Conservation (phyloP, 2,888 invertebrate species). For the Meteorus cinctellus region DNA sequence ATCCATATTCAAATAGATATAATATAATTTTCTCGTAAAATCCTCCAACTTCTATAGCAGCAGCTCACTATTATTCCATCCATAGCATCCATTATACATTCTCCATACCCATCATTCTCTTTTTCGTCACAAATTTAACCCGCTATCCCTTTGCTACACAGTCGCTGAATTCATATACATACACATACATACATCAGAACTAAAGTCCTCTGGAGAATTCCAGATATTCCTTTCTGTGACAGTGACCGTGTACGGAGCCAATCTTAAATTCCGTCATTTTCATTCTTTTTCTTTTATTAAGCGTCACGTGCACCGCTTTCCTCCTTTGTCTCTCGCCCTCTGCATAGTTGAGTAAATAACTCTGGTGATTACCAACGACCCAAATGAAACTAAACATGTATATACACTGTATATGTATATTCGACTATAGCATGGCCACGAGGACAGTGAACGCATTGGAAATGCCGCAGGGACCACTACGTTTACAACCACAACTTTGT, state of each 20-base stretch:
- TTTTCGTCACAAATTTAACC: neutral
- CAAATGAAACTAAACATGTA: constrained; percentile 53
- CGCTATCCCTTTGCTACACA: neutral
- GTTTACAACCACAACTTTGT: constrained; percentile 6
- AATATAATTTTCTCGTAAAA: neutral
- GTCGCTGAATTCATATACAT: neutral
- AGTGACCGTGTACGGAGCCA: constrained; percentile 51
- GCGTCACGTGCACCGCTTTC: neutral
- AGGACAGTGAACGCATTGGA: constrained; percentile 48
- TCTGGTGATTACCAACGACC: constrained; percentile 63
- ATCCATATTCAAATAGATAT: neutral
- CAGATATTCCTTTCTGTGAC: constrained; percentile 25
- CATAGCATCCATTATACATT: neutral
- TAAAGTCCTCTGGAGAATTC: neutral
- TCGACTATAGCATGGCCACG: neutral
- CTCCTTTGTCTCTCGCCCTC: constrained; percentile 35
- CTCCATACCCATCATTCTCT: neutral
- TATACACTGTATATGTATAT: neutral
- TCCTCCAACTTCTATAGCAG: neutral
- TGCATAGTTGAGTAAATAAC: constrained; percentile 63
- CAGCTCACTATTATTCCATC: neutral
- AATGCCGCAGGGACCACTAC: constrained; percentile 43
- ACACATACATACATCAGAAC: neutral
- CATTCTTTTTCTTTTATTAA: constrained; percentile 27
- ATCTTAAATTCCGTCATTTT: constrained; percentile 59